A percentile compares a stretch with the other conserved stretches of the same genome.
These are phyloP conservation scores for Ia io DNA, from an alignment of 2,113 vertebrate species.

Conservation along the genomic window DNA sequence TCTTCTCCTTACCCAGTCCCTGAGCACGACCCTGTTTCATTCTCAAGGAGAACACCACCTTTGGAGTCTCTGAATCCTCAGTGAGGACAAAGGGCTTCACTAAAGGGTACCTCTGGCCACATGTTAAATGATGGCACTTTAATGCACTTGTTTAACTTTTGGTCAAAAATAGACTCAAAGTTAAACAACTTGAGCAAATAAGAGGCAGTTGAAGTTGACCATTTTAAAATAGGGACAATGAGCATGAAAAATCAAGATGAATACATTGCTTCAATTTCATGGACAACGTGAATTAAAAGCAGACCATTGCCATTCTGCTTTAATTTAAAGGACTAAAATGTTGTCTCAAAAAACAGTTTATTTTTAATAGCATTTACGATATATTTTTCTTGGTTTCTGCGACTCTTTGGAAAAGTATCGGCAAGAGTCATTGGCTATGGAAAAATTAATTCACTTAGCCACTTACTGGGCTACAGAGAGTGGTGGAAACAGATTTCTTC, in stretches of 20 bases:
- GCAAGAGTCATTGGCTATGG: constrained; percentile 49
- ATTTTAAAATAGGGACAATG: constrained; percentile 73
- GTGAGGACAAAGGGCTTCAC: constrained; percentile 39
- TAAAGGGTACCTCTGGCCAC: constrained; percentile 24
- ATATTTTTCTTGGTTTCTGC: constrained; percentile 70
- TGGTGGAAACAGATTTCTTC: constrained; percentile 52
- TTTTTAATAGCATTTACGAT: constrained; percentile 69
- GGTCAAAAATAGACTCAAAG: constrained; percentile 68
- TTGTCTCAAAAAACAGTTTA: constrained; percentile 72
- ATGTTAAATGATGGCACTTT: constrained; percentile 37
- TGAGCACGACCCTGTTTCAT: constrained; percentile 18
- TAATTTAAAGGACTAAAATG: constrained; percentile 76
- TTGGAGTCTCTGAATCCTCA: background rate
- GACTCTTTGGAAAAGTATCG: constrained; percentile 45
- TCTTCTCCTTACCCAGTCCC: background rate
- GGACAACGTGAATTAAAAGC: constrained; percentile 78
- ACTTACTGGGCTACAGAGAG: constrained; percentile 36
- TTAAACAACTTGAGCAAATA: constrained; percentile 77
- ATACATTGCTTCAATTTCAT: constrained; percentile 71
- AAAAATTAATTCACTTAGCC: constrained; percentile 54
- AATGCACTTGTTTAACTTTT: constrained; percentile 65
- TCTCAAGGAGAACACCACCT: constrained; percentile 36
- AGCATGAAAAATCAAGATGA: constrained; percentile 76
- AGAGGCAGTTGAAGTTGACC: constrained; percentile 69
- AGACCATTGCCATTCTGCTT: constrained; percentile 74